A percentile compares a stretch with the other conserved stretches of the same genome.
Conservation (phyloP, 2,888 invertebrate species). For the Erpobdella octoculata region DNA sequence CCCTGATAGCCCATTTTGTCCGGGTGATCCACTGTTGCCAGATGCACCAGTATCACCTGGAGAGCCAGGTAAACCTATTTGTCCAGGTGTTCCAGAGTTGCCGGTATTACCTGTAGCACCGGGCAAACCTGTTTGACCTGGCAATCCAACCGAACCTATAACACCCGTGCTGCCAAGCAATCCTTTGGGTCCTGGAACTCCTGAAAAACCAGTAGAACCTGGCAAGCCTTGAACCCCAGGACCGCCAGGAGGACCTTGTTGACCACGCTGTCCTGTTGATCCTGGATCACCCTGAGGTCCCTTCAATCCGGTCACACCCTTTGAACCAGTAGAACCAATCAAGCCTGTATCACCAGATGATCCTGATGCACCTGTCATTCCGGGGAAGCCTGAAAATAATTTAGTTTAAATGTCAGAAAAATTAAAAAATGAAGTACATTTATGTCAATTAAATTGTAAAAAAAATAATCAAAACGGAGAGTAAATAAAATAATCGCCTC, state of each 20-base stretch:
- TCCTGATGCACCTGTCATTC: not conserved
- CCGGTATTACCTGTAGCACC: conserved; percentile 13
- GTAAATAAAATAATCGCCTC: too few relatives aligned
- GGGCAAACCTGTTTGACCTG: conserved; percentile 60
- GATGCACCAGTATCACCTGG: not conserved
- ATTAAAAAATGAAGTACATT: too few relatives aligned
- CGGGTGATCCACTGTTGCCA: not conserved
- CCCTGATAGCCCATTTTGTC: conserved; percentile 12
- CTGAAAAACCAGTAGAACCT: conserved; percentile 17
- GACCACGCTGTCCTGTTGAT: conserved; percentile 33
- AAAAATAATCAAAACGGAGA: too few relatives aligned
- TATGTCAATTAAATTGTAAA: too few relatives aligned
- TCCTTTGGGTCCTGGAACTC: conserved; percentile 15
- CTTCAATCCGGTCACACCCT: not conserved
- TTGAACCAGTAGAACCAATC: not conserved
- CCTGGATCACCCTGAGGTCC: conserved; percentile 27
- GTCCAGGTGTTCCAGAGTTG: conserved; percentile 3
- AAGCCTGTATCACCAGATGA: not conserved
- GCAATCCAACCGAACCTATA: not conserved
- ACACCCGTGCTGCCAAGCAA: not conserved
- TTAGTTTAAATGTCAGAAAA: not conserved
- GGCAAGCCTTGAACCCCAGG: conserved; percentile 31
- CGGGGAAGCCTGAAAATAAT: conserved; percentile 6
- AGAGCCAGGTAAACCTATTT: not conserved
- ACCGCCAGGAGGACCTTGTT: conserved; percentile 32